phyloP scores from a whole-genome alignment of 2,797 vertebrate species.

The Megaceryle alcyon region DNA sequence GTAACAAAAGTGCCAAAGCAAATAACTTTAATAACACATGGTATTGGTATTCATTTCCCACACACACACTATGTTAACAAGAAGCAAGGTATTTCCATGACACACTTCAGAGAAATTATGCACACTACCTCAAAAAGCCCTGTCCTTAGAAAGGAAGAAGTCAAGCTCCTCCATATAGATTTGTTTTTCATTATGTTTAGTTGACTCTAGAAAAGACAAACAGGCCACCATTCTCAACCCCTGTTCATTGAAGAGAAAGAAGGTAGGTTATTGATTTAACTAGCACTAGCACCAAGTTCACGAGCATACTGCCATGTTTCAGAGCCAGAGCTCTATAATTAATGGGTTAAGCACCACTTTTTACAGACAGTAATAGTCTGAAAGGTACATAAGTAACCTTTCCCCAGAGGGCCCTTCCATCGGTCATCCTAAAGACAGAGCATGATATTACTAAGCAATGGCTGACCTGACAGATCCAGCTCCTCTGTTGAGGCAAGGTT shows the following conservation, averaged over 20 bases:
- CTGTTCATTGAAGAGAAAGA: constrained; percentile 46
- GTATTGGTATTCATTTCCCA: not conserved
- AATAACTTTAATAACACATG: not conserved
- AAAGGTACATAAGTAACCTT: not conserved
- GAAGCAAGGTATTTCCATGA: constrained; percentile 8
- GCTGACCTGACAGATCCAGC: constrained; percentile 94
- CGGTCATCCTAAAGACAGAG: not conserved
- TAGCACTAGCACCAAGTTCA: not conserved
- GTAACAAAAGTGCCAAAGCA: not conserved
- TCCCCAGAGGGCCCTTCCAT: not conserved
- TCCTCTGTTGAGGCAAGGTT: constrained; percentile 89
- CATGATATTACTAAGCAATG: not conserved
- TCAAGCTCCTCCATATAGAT: constrained; percentile 40
- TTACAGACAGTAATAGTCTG: not conserved
- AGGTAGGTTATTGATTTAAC: not conserved
- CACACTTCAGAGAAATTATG: constrained; percentile 6
- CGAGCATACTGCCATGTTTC: not conserved
- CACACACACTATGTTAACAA: not conserved
- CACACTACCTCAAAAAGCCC: constrained; percentile 20
- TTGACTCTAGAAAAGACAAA: constrained; percentile 34
- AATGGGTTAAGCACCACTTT: not conserved
- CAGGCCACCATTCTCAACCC: not conserved
- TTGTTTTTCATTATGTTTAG: constrained; percentile 25
- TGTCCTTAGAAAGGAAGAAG: constrained; percentile 40
- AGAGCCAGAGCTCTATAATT: not conserved